Conservation (phyloP, 2,888 invertebrate species). For the Philopedon plagiatum region DNA sequence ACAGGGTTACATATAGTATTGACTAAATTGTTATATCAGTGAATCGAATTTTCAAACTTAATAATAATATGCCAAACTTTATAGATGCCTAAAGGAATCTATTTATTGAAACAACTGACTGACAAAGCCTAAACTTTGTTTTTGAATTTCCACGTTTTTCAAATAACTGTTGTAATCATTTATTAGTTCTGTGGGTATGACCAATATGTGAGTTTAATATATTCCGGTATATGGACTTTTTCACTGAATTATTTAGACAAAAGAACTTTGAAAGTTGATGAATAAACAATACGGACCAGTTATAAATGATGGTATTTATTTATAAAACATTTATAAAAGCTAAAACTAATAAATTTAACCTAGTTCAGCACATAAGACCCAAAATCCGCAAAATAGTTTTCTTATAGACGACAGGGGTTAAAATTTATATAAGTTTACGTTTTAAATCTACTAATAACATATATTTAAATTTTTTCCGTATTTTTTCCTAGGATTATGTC, state of each 20-base stretch:
- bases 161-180: neutral
- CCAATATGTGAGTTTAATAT: neutral
- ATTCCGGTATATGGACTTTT: neutral
- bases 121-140: neutral
- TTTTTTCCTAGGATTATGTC: too few relatives aligned
- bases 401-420: too few relatives aligned
- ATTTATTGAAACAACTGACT: too few relatives aligned
- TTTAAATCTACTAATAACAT: too few relatives aligned
- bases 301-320: neutral
- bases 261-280: neutral
- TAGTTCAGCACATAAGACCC: neutral
- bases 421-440: too few relatives aligned
- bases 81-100: too few relatives aligned
- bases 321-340: neutral
- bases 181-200: neutral
- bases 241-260: neutral
- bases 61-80: too few relatives aligned
- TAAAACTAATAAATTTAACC: neutral
- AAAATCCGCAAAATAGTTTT: too few relatives aligned
- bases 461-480: too few relatives aligned
- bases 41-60: too few relatives aligned
- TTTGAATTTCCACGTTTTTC: neutral
- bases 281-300: neutral
- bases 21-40: too few relatives aligned
- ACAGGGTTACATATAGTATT: too few relatives aligned